These are phyloP conservation scores for Osmerus mordax DNA, from an alignment of 2,113 vertebrate genomes.

Conservation along the genomic window DNA sequence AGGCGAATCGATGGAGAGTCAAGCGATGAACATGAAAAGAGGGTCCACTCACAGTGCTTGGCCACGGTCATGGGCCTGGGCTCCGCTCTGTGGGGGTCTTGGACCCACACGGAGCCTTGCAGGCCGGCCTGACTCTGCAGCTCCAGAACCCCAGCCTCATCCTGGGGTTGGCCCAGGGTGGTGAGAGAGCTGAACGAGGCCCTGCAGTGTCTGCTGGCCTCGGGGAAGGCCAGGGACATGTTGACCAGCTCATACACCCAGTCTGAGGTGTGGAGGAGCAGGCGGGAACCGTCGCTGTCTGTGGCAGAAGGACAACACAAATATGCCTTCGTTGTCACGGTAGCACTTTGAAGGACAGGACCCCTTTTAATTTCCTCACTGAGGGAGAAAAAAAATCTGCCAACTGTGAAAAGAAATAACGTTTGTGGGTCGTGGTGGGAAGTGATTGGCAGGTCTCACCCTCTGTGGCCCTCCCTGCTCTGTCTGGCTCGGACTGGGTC, in stretches of 20 bases:
- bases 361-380: too few species aligned
- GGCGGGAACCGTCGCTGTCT: conserved; percentile 35
- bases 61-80: conserved; percentile 28
- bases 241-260: conserved; percentile 72
- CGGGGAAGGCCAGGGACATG: conserved; percentile 69
- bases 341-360: not conserved
- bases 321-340: not conserved
- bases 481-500: conserved; percentile 43
- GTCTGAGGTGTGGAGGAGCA: conserved; percentile 56
- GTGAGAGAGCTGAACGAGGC: conserved; percentile 73
- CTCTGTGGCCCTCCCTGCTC: conserved; percentile 16
- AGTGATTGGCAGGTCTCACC: conserved; percentile 52
- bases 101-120: conserved; percentile 71
- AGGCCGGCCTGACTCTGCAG: conserved; percentile 57
- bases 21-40: not conserved
- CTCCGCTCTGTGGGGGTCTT: conserved; percentile 25
- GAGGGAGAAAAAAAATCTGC: not conserved
- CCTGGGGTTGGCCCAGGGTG: conserved; percentile 32
- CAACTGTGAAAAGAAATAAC: not conserved
- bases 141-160: conserved; percentile 28
- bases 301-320: conserved; percentile 1
- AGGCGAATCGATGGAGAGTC: not conserved
- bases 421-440: not conserved
- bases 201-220: conserved; percentile 75
- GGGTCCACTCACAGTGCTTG: conserved; percentile 61